phyloP scores from a whole-genome alignment of 2,888 invertebrate species.

The Terebella lapidaria region DNA sequence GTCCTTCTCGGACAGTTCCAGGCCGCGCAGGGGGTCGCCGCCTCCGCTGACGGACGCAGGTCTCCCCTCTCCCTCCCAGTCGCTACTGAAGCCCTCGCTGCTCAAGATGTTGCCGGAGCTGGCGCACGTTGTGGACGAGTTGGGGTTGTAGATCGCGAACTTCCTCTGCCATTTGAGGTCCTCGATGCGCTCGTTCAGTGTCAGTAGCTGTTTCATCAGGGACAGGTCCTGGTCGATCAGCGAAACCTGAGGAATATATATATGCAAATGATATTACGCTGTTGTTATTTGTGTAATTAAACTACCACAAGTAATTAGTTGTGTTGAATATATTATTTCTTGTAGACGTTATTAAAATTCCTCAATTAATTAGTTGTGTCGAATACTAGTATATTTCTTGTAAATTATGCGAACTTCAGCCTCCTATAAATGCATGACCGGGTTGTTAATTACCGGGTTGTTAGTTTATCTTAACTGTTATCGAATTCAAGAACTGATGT shows the following conservation, averaged over 20 bases:
- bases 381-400: no score
- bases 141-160: constrained; percentile 1
- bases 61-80: neutral
- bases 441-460: no score
- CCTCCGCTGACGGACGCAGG: neutral
- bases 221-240: constrained; percentile 46
- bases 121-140: neutral
- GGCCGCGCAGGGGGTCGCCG: neutral
- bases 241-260: constrained; percentile 34
- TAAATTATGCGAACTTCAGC: no score
- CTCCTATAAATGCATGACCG: no score
- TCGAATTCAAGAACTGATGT: no score
- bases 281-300: no score
- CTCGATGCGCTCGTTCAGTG: constrained; percentile 45
- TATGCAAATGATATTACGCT: neutral
- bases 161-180: constrained; percentile 42
- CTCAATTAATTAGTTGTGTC: no score
- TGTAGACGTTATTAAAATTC: no score
- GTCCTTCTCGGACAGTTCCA: neutral
- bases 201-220: constrained; percentile 45
- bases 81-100: neutral
- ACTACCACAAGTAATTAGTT: no score
- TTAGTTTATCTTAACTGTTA: no score
- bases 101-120: neutral
- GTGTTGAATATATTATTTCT: no score